Evolutionary conservation across 2,797 vertebrate genomes (phyloP).

Genomic region (Labeo calbasu): DNA sequence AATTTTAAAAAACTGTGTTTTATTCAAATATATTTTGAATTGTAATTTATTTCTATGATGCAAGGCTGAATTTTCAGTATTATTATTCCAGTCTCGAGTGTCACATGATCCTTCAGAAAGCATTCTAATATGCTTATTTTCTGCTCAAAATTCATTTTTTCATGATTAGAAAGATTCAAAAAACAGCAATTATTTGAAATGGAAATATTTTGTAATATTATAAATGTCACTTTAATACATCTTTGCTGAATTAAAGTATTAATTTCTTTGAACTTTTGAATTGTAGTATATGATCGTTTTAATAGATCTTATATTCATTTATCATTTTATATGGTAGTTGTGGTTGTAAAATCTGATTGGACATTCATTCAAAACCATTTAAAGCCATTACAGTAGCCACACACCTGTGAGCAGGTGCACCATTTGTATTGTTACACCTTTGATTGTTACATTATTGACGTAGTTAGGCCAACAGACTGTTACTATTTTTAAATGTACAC

Average conservation of each 20-base stretch:
- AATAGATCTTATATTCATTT: neutral
- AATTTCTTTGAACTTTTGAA: neutral
- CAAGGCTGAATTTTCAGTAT: neutral
- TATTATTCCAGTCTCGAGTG: neutral
- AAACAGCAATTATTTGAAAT: too few species aligned
- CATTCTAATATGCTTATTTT: neutral
- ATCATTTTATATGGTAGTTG: neutral
- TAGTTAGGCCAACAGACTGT: neutral
- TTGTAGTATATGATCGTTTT: neutral
- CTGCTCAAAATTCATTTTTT: neutral
- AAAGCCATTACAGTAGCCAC: neutral
- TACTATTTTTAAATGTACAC: neutral
- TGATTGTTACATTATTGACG: neutral
- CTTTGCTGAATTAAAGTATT: neutral
- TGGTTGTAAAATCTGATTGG: neutral
- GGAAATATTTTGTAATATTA: neutral
- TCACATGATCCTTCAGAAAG: neutral
- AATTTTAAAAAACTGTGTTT: neutral
- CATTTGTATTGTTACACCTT: neutral
- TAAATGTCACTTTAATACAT: neutral
- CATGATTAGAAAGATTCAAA: neutral
- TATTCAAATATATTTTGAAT: too few species aligned
- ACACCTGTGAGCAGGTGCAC: neutral
- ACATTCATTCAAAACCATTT: neutral
- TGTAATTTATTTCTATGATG: too few species aligned